These are phyloP conservation scores for Caenorhabditis drosophilae DNA, from an alignment of 2,888 invertebrate genomes.

Conservation along the genomic window DNA sequence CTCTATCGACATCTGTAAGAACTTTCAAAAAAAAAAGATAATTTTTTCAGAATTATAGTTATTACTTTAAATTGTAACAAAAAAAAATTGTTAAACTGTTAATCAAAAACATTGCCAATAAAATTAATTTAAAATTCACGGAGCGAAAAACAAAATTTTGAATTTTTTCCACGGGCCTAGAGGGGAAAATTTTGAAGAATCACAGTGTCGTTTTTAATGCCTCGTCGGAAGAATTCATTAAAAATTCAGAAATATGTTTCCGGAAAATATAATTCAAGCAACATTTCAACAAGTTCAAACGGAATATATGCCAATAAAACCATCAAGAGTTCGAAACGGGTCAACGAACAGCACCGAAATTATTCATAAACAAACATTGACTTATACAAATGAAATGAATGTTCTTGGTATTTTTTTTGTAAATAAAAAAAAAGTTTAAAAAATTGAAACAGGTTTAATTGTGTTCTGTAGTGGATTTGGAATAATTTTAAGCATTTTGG, in stretches of 20 bases:
- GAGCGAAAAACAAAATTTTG: too few relatives aligned
- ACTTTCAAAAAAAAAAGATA: too few relatives aligned
- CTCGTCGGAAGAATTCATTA: background rate
- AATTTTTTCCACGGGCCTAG: too few relatives aligned
- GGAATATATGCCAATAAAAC: slow-evolving; percentile 53
- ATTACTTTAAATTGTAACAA: too few relatives aligned
- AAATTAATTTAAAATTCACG: too few relatives aligned
- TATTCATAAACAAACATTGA: slow-evolving; percentile 60
- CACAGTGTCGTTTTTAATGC: too few relatives aligned
- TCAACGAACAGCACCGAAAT: slow-evolving; percentile 45
- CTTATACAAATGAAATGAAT: slow-evolving; percentile 75
- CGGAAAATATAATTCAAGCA: slow-evolving; percentile 88
- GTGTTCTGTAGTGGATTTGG: slow-evolving; percentile 90
- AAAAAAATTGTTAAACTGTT: too few relatives aligned
- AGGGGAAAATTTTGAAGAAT: too few relatives aligned
- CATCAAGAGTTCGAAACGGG: slow-evolving; percentile 38
- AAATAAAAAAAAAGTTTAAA: background rate
- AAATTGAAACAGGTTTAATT: slow-evolving; percentile 78
- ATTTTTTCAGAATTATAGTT: too few relatives aligned
- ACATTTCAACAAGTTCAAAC: slow-evolving; percentile 69
- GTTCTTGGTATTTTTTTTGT: slow-evolving; percentile 73
- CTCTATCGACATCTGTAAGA: too few relatives aligned
- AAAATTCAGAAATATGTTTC: slow-evolving; percentile 83
- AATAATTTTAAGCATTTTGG: slow-evolving; percentile 83
- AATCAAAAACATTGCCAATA: too few relatives aligned